These are phyloP conservation scores for Salmo trutta DNA, from an alignment of 2,797 vertebrate genomes.

Conservation along the genomic window DNA sequence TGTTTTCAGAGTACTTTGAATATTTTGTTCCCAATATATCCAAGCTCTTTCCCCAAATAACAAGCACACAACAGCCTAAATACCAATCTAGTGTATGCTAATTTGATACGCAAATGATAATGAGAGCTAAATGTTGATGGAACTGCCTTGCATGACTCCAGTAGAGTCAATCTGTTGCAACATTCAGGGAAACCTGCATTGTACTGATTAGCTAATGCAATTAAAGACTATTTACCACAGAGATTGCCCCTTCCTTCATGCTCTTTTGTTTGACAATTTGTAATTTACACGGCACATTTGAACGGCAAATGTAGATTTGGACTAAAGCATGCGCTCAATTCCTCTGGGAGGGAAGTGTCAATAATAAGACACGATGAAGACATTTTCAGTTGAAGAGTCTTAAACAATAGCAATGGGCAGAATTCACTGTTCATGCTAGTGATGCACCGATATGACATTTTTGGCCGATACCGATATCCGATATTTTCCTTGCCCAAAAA, in stretches of 20 bases:
- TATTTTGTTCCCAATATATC: background rate
- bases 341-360: background rate
- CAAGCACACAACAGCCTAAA: slow-evolving; percentile 29
- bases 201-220: slow-evolving; percentile 63
- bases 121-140: slow-evolving; percentile 27
- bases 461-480: no score
- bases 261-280: slow-evolving; percentile 48
- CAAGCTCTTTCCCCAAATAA: slow-evolving; percentile 16
- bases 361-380: background rate
- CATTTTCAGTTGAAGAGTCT: background rate
- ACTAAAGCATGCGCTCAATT: slow-evolving; percentile 1
- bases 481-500: no score
- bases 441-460: no score
- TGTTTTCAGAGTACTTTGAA: slow-evolving; percentile 15
- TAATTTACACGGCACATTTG: slow-evolving; percentile 43
- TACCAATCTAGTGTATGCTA: slow-evolving; percentile 22
- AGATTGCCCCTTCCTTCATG: slow-evolving; percentile 42
- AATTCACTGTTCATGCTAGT: background rate
- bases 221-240: slow-evolving; percentile 52
- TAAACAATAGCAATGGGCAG: background rate
- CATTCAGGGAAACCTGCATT: slow-evolving; percentile 44
- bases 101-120: slow-evolving; percentile 38
- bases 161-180: slow-evolving; percentile 14
- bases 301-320: slow-evolving; percentile 11
- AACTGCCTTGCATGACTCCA: slow-evolving; percentile 31